A percentile compares a stretch with the other conserved stretches of the same genome.
These are phyloP conservation scores for Borostomias antarcticus DNA, from an alignment of 2,797 vertebrate species.

Conservation along the genomic window DNA sequence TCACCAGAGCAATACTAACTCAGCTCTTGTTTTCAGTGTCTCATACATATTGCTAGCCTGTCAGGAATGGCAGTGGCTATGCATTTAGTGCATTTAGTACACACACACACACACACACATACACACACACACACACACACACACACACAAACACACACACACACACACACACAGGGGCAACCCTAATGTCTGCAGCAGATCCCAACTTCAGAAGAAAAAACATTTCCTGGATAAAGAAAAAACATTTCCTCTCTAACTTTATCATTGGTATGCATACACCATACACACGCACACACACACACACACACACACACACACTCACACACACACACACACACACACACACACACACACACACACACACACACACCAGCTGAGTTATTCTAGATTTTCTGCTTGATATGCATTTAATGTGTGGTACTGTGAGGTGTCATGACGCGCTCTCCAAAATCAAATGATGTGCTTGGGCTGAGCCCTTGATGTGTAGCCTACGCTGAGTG, in stretches of 20 bases:
- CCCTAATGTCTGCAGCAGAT: constrained; percentile 12
- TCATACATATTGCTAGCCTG: constrained; percentile 1
- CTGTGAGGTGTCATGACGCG: constrained; percentile 57
- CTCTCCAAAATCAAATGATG: constrained; percentile 63
- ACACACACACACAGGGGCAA: not conserved
- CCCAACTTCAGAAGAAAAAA: too few species aligned
- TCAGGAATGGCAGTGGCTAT: constrained; percentile 7
- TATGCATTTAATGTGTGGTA: constrained; percentile 55
- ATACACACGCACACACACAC: constrained; percentile 18
- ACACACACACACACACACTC: not conserved
- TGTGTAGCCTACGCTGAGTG: constrained; percentile 69
- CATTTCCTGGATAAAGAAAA: too few species aligned
- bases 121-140: not conserved
- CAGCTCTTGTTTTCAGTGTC: not conserved
- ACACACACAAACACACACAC: too few species aligned
- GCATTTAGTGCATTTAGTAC: constrained; percentile 8
- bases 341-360: constrained; percentile 26
- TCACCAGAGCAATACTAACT: not conserved
- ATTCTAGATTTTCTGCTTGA: constrained; percentile 66
- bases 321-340: not conserved
- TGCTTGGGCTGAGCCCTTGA: constrained; percentile 57
- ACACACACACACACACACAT: not conserved
- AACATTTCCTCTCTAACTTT: constrained; percentile 42
- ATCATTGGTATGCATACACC: constrained; percentile 25
- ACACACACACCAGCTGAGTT: constrained; percentile 54